These are phyloP conservation scores for Cairina moschata DNA, from an alignment of 2,113 vertebrate genomes.

Conservation along the genomic window DNA sequence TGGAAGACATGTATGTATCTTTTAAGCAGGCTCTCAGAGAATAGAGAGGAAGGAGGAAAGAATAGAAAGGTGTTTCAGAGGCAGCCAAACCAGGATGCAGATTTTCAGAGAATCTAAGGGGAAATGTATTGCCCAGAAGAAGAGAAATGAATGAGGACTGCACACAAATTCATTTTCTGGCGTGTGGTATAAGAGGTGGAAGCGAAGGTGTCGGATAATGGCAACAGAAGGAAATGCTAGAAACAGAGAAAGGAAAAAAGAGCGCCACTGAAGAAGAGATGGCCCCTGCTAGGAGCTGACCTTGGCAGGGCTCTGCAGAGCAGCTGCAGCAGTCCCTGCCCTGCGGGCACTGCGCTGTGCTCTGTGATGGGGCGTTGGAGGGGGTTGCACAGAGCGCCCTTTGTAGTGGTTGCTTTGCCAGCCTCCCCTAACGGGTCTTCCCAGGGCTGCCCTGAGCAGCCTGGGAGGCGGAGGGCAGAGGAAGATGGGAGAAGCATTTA, in stretches of 20 bases:
- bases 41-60: neutral
- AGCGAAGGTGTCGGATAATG: neutral
- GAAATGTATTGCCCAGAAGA: neutral
- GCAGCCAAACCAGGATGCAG: neutral
- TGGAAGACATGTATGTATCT: neutral
- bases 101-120: neutral
- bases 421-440: neutral
- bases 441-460: neutral
- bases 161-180: neutral
- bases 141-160: neutral
- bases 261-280: neutral
- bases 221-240: neutral
- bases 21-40: neutral
- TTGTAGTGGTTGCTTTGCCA: slow-evolving; percentile 32
- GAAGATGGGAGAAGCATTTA: neutral
- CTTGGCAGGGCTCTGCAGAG: neutral
- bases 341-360: neutral
- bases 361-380: neutral
- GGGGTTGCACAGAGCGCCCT: slow-evolving; percentile 19
- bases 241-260: neutral
- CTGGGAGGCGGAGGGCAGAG: neutral
- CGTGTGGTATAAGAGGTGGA: neutral
- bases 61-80: neutral
- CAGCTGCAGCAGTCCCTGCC: neutral
- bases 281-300: neutral